Evolutionary conservation across 2,888 invertebrate genomes (phyloP).

Genomic region (Lacanobia oleracea): DNA sequence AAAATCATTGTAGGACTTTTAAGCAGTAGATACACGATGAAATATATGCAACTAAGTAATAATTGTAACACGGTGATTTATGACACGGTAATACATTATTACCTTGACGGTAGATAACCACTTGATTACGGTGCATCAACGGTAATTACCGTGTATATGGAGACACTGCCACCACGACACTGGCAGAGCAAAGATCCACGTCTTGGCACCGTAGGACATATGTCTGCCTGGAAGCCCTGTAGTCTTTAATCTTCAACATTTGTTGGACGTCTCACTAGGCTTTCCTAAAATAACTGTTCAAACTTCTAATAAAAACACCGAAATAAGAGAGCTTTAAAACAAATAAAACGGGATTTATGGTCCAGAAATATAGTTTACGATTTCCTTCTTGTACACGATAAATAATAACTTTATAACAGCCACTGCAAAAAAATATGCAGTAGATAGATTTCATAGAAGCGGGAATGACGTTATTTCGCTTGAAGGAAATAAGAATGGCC

Average conservation of each 20-base stretch:
- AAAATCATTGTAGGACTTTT: too few species aligned
- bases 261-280: neutral
- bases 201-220: neutral
- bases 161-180: too few species aligned
- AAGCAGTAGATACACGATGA: too few species aligned
- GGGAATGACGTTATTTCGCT: slow-evolving; percentile 10
- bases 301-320: slow-evolving; percentile 15
- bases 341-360: slow-evolving; percentile 45
- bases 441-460: slow-evolving; percentile 20
- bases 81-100: too few species aligned
- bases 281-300: slow-evolving; percentile 32
- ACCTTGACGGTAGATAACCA: too few species aligned
- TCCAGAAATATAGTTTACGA: slow-evolving; percentile 42
- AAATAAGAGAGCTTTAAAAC: slow-evolving; percentile 49
- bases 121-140: too few species aligned
- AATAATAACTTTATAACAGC: slow-evolving; percentile 39
- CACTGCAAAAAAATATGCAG: slow-evolving; percentile 17
- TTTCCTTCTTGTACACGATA: slow-evolving; percentile 53
- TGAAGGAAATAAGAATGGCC: slow-evolving; percentile 8
- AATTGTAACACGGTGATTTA: too few species aligned
- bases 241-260: slow-evolving; percentile 8
- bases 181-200: neutral
- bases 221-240: neutral
- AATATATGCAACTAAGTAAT: too few species aligned
- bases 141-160: too few species aligned